Evolutionary conservation across 2,797 vertebrate species (phyloP).

Genomic region (Psittacula derbiana): DNA sequence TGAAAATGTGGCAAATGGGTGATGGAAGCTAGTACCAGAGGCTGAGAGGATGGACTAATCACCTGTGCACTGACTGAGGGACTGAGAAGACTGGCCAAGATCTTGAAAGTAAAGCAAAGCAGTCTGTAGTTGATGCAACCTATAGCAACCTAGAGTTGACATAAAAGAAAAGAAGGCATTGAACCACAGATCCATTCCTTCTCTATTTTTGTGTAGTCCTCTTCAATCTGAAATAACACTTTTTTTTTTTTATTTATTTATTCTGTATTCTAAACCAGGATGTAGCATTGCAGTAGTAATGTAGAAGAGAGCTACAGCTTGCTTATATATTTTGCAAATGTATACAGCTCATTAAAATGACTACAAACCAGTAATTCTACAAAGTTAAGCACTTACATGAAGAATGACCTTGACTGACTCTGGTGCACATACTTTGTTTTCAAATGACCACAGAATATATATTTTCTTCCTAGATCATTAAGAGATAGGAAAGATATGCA

Average conservation of each 20-base stretch:
- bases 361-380: neutral
- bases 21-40: neutral
- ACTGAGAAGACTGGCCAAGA: neutral
- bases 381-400: neutral
- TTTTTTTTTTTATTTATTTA: neutral
- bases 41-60: neutral
- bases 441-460: neutral
- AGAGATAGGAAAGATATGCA: neutral
- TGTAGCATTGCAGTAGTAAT: neutral
- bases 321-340: neutral
- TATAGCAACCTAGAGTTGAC: neutral
- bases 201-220: neutral
- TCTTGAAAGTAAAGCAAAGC: neutral
- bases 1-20: neutral
- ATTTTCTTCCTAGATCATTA: neutral
- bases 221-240: neutral
- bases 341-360: neutral
- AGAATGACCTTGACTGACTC: neutral
- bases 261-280: neutral
- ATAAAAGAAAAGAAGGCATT: neutral
- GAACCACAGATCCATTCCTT: neutral
- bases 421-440: neutral
- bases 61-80: neutral
- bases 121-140: neutral
- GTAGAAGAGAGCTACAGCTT: neutral